A percentile compares a stretch with the other conserved stretches of the same genome.
Conservation (phyloP, 2,113 vertebrate genomes). For the Tyrannus savana region DNA sequence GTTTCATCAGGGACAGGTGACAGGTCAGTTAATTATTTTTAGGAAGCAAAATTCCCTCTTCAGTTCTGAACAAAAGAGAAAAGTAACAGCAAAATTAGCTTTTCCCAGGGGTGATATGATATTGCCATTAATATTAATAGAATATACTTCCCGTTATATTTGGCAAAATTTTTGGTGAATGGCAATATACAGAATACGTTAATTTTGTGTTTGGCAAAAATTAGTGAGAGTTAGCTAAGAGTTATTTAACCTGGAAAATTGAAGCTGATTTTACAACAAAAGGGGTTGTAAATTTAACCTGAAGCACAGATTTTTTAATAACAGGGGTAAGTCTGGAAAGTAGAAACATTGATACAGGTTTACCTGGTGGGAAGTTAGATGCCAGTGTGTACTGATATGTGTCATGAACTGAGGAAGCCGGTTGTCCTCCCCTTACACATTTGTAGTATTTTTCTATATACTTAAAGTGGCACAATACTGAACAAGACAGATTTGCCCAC, state of each 20-base stretch:
- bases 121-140: not conserved
- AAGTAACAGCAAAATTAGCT: conserved; percentile 3
- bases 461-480: not conserved
- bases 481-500: not conserved
- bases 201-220: not conserved
- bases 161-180: not conserved
- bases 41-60: conserved; percentile 40
- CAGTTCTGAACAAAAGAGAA: not conserved
- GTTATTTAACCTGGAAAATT: not conserved
- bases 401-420: not conserved
- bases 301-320: not conserved
- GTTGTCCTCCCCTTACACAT: not conserved
- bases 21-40: conserved; percentile 55
- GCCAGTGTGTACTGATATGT: not conserved
- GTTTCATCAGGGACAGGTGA: conserved; percentile 37
- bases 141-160: not conserved
- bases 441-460: not conserved
- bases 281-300: not conserved
- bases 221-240: not conserved
- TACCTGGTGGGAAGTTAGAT: not conserved
- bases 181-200: not conserved
- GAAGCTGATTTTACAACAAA: not conserved
- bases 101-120: not conserved
- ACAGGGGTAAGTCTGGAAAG: not conserved
- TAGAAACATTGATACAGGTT: not conserved